These are phyloP conservation scores for Notechis scutatus DNA, from an alignment of 2,113 vertebrate species.

Conservation along the genomic window DNA sequence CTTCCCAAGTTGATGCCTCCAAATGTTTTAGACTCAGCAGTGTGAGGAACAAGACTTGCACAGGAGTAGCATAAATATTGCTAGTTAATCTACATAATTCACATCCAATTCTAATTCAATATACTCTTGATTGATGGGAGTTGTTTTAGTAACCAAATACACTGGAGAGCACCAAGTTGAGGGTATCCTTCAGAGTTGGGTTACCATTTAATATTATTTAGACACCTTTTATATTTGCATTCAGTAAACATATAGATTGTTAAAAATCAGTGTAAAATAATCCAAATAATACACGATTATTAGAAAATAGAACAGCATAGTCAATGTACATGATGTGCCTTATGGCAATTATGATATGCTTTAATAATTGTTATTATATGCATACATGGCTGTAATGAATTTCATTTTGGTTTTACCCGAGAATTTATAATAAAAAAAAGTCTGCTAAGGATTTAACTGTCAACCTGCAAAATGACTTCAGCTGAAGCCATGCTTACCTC, in stretches of 20 bases:
- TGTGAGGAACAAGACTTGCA: neutral
- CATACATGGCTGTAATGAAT: neutral
- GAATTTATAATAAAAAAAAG: neutral
- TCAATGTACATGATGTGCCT: slow-evolving; percentile 39
- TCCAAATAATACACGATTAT: neutral
- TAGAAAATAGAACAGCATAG: neutral
- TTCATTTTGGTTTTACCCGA: neutral
- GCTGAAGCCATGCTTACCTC: too few species aligned
- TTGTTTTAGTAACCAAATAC: neutral
- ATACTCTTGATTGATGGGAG: neutral
- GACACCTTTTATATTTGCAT: neutral
- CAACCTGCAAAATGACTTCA: too few species aligned
- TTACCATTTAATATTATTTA: neutral
- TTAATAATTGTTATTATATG: neutral
- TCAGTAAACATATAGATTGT: neutral
- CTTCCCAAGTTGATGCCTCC: neutral
- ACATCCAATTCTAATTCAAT: neutral
- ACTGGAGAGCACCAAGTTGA: neutral
- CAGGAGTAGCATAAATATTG: neutral
- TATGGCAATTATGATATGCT: neutral
- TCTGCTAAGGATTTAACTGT: neutral
- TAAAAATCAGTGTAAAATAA: slow-evolving; percentile 16
- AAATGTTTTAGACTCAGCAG: neutral
- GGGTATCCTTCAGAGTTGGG: neutral
- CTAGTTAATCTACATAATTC: neutral